Evolutionary conservation across 2,113 vertebrate species (phyloP).

Genomic region (Actenoides hombroni): DNA sequence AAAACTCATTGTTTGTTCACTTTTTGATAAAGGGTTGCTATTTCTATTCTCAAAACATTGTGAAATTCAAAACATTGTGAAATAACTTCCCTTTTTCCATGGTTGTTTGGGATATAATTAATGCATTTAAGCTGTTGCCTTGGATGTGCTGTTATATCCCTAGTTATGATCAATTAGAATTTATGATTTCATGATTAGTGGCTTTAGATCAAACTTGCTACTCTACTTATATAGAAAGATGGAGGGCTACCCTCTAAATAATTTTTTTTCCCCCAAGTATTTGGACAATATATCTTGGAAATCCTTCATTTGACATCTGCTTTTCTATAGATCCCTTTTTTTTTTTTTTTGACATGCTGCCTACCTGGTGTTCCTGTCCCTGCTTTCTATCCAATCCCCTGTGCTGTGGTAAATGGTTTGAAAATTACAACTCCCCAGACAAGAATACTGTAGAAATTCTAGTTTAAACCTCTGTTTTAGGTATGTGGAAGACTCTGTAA

Average conservation of each 20-base stretch:
- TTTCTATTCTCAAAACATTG: background rate
- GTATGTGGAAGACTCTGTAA: background rate
- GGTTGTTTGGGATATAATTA: background rate
- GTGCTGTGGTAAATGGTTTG: background rate
- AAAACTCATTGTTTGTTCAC: background rate
- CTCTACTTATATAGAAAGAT: background rate
- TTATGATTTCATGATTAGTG: background rate
- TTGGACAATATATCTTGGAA: background rate
- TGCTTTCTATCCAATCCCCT: background rate
- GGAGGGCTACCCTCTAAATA: background rate
- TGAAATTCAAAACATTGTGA: background rate
- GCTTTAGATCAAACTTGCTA: background rate
- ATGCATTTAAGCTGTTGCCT: background rate
- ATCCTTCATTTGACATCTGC: background rate
- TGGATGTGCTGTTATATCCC: background rate
- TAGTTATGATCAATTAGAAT: background rate
- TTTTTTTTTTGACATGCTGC: background rate
- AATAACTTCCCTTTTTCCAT: background rate
- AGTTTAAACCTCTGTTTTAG: slow-evolving; percentile 27
- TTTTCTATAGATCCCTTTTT: background rate
- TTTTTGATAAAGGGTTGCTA: background rate
- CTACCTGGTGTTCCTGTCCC: rapidly evolving
- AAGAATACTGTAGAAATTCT: background rate
- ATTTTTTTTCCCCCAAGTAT: background rate
- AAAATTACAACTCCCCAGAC: background rate